These are phyloP conservation scores for Speoplatyrhinus poulsoni DNA, from an alignment of 2,113 vertebrate species.

Conservation along the genomic window DNA sequence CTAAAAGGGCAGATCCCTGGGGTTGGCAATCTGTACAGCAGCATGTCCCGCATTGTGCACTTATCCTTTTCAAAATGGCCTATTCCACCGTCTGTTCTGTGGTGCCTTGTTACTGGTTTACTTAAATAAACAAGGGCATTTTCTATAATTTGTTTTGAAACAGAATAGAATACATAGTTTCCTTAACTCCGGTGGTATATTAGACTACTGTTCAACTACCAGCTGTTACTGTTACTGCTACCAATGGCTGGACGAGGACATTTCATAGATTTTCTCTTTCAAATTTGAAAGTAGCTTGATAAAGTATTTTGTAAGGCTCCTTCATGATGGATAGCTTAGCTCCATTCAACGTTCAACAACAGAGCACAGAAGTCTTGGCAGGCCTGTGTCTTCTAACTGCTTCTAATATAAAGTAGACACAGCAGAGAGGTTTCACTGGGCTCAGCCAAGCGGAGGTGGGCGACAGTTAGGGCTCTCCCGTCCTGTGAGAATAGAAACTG, in stretches of 20 bases:
- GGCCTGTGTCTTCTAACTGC: constrained; percentile 45
- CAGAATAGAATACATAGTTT: constrained; percentile 10
- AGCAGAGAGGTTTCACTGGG: constrained; percentile 64
- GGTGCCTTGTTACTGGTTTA: constrained; percentile 25
- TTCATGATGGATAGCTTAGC: constrained; percentile 60
- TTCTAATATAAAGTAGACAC: constrained; percentile 60
- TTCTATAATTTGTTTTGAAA: constrained; percentile 21
- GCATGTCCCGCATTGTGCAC: constrained; percentile 8
- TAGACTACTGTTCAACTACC: constrained; percentile 19
- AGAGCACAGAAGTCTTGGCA: constrained; percentile 57
- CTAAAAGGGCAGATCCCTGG: constrained; percentile 17
- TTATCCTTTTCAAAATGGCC: constrained; percentile 13
- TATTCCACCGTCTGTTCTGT: constrained; percentile 24
- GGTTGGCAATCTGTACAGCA: constrained; percentile 19
- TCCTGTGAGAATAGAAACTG: constrained; percentile 77
- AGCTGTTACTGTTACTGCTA: constrained; percentile 21
- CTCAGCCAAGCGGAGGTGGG: constrained; percentile 72
- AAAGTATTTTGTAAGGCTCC: constrained; percentile 37
- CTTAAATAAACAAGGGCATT: constrained; percentile 18
- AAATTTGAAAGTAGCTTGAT: constrained; percentile 43
- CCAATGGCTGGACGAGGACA: constrained; percentile 30
- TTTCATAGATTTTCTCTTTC: constrained; percentile 29
- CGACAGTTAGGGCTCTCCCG: constrained; percentile 66
- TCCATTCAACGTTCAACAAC: constrained; percentile 59
- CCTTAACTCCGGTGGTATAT: constrained; percentile 10